Evolutionary conservation across 2,797 vertebrate species (phyloP), one percentile per base, ranked within the genome.

Genomic region (Dicrostonyx torquatus): DNA sequence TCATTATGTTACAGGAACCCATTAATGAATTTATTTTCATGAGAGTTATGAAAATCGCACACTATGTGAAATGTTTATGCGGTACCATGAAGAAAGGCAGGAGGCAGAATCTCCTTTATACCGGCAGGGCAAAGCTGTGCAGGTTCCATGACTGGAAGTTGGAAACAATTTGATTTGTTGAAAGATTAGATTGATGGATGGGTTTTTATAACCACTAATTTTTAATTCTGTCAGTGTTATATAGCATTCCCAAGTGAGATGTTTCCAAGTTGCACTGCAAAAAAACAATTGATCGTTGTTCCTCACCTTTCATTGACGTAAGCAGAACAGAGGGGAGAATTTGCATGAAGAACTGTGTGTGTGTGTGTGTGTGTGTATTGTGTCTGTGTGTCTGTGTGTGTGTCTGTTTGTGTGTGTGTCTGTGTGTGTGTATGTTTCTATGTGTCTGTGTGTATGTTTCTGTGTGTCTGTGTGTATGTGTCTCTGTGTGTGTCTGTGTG

Each of bases 191-290:
- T 70, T 93, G 73, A 80, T 66, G n/a, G 24, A 64, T 91, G 29
- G 73, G 77, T 75, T 89, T 91, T 92, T 31, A 37, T 94, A 83
- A 62, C 79, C 93, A 64, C 73, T 85, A 9, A 90, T 73, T 95
- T 94, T 91, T 60, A 90, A 91, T 76, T 95, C 22, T 95, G 31
- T 72, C 91, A 72, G 48, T 77, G 43, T 87, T 87, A 31, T 62
- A 70, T 48, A 68, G 6, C 12, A n/a, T 93, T 82, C 18, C 43
- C 11, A 48, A 66, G 18, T n/a, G 82, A 50, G 64, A 87, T 48
- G 89, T 86, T 92, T 92, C 72, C 50, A 50, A 84, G 60, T n/a
- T 83, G 60, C 91, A 34, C 66, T 89, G 34, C 24, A 75, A 62
- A 55, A 90, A 43, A 84, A 64, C 88, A 31, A 53, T 85, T 64